Evolutionary conservation across 2,888 invertebrate species (phyloP), one percentile per base, ranked within the genome.

Genomic region (Drosophila sordidapex): DNA sequence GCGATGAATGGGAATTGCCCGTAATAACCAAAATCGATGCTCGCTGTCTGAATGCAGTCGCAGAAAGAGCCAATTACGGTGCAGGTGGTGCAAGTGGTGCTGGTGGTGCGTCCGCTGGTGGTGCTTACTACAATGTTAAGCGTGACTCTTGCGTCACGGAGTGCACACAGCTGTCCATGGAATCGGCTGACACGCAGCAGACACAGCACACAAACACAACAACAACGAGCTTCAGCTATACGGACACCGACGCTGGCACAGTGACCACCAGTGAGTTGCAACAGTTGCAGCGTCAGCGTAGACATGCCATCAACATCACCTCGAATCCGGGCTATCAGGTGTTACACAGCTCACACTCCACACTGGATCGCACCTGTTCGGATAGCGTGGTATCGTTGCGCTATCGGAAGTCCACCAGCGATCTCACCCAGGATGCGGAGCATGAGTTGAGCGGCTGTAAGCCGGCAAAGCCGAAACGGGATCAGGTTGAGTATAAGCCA

Each of bases 371-470:
- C 21, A 93, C 93, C 21, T 93, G 93, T 58, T 93, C 93, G 36
- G 93, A 93, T 48, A 93, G 93, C 70, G 89, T 93, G 0, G 93
- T 93, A 4, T 92, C 92, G 0, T 66, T 92, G 59, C 93, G 95
- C 48, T 96, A 95, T 79, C 94, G 96, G 59, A 96, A 96, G 87
- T 97, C 97, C 0, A 97, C 97, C 3, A 96, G 96, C 27, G 97
- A 97, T 93, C 93, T 97, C 81, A 95, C 95, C 51, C 87, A 91
- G 54, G 91, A 92, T 53, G 73, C 87, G 4, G 91, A 92, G 18
- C 84, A 89, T 29, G 87, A 89, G 60, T 56, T 87, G 4, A 87
- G 82, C 35, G 89, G 81, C 48, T 81, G 80, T 27, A 85, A 82
- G 67, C 87, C 84, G 4, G 18, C 36, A 31, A 88, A 83, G 40